Evolutionary conservation across 2,797 vertebrate genomes (phyloP).

Genomic region (Micropoecilia bifurca): DNA sequence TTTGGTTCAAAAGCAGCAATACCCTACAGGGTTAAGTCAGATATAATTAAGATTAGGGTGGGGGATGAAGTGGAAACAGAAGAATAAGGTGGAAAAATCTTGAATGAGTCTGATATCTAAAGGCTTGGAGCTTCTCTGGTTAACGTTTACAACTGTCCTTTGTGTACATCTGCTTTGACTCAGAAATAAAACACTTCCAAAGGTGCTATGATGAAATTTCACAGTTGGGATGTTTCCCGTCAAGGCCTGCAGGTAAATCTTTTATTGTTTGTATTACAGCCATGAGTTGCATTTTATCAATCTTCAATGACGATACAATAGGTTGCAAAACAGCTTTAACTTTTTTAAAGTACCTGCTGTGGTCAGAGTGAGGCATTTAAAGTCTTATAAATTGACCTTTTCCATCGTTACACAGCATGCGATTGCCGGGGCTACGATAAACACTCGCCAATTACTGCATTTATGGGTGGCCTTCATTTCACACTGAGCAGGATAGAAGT

Average conservation of each 20-base stretch:
- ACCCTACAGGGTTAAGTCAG: background rate
- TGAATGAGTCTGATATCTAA: background rate
- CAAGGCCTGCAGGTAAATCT: background rate
- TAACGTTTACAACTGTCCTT: background rate
- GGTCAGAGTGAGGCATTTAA: slow-evolving; percentile 34
- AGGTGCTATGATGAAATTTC: background rate
- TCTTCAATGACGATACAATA: background rate
- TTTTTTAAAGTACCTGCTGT: slow-evolving; percentile 32
- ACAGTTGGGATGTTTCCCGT: background rate
- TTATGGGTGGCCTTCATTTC: slow-evolving; percentile 69
- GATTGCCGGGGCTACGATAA: slow-evolving; percentile 55
- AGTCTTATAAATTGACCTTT: slow-evolving; percentile 47
- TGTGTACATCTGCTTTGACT: background rate
- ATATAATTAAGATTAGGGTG: background rate
- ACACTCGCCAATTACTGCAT: slow-evolving; percentile 71
- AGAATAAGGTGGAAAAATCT: background rate
- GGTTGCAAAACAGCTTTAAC: background rate
- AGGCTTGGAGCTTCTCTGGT: background rate
- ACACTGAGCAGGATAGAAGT: slow-evolving; percentile 61
- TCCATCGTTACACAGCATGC: slow-evolving; percentile 39
- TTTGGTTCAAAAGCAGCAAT: background rate
- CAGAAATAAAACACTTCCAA: background rate
- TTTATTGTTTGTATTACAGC: background rate
- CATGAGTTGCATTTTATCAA: background rate
- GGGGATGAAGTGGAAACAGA: background rate